A percentile compares a stretch with the other conserved stretches of the same genome.
These are phyloP conservation scores for Lutraria rhynchaena DNA, from an alignment of 1,140 invertebrate genomes.

Conservation along the genomic window DNA sequence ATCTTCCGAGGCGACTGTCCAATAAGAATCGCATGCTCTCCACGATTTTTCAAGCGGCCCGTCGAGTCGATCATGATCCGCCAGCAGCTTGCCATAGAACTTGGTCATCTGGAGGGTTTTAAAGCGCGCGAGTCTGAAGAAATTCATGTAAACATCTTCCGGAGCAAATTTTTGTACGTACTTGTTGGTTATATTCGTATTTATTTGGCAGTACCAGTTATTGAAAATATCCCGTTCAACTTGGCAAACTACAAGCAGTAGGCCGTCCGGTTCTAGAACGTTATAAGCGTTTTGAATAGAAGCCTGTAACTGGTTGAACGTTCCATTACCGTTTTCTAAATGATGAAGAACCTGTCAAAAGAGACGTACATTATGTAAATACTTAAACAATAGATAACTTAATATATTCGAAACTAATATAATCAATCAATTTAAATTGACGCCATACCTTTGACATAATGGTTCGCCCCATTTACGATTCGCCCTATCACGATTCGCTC, in stretches of 20 bases:
- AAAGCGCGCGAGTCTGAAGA: neutral
- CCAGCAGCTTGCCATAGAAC: neutral
- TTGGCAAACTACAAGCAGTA: neutral
- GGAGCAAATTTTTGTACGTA: slow-evolving; percentile 8
- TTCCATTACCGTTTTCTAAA: neutral
- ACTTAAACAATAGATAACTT: no score
- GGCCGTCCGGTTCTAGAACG: neutral
- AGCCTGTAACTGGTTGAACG: neutral
- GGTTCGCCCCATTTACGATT: no score
- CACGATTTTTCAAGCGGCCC: neutral
- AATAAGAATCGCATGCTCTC: slow-evolving; percentile 11
- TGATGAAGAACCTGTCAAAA: slow-evolving; percentile 14
- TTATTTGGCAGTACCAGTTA: neutral
- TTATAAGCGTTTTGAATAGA: neutral
- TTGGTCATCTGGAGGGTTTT: neutral
- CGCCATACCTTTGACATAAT: no score
- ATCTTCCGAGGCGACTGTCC: neutral
- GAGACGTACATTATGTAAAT: no score
- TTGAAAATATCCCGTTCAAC: neutral
- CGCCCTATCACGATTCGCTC: no score
- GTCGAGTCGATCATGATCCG: neutral
- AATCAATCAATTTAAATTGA: no score
- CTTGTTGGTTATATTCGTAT: neutral
- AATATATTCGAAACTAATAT: no score
- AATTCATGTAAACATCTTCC: neutral